phyloP scores from a whole-genome alignment of 2,113 vertebrate species.

The Aspiorhynchus laticeps region DNA sequence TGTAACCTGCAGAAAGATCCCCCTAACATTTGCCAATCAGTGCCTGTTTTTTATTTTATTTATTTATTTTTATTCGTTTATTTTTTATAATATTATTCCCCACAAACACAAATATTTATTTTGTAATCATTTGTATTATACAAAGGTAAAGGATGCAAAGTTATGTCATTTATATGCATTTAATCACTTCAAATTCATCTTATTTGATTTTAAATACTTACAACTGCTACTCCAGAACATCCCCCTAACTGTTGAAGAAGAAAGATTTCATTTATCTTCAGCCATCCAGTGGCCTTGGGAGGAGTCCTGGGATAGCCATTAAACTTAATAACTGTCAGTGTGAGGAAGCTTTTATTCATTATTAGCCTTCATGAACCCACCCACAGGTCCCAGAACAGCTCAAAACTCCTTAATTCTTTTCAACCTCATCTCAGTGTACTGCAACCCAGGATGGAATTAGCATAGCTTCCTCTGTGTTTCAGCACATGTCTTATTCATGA shows the following conservation, averaged over 20 bases:
- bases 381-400: slow-evolving; percentile 23
- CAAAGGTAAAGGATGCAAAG: neutral
- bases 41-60: neutral
- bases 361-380: slow-evolving; percentile 21
- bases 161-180: neutral
- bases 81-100: neutral
- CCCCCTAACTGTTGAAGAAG: neutral
- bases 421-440: neutral
- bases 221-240: neutral
- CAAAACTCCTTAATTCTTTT: slow-evolving; percentile 10
- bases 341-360: slow-evolving; percentile 30
- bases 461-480: slow-evolving; percentile 20
- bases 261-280: slow-evolving; percentile 21
- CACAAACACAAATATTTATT: neutral
- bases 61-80: neutral
- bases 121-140: neutral
- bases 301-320: slow-evolving; percentile 33
- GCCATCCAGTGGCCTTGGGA: slow-evolving; percentile 30
- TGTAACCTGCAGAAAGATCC: neutral
- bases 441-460: neutral
- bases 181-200: neutral
- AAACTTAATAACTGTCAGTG: slow-evolving; percentile 40
- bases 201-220: neutral
- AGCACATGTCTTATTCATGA: slow-evolving; percentile 15
- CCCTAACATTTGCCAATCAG: neutral